Percentiles rank a stretch among this genome's conserved stretches.
phyloP scores from a whole-genome alignment of 2,888 invertebrate species.

The Rhagophthalmus giganteus region DNA sequence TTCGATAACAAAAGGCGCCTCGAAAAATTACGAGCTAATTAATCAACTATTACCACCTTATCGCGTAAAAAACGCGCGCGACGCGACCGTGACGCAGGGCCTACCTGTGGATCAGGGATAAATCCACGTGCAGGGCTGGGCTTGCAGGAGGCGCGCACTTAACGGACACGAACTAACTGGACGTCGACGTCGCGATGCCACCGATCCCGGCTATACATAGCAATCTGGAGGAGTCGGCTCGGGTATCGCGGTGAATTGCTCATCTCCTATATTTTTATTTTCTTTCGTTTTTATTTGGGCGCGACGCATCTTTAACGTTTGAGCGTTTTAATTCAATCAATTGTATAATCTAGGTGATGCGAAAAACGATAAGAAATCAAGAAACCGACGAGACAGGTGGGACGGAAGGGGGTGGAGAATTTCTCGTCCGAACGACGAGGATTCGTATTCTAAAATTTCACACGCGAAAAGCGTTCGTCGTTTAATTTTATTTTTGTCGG shows the following conservation, averaged over 20 bases:
- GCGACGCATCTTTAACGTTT: background rate
- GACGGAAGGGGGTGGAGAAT: no score
- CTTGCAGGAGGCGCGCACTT: conserved; percentile 45
- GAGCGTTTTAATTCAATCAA: no score
- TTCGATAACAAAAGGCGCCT: no score
- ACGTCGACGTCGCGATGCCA: conserved; percentile 37
- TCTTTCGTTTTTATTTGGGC: conserved; percentile 4
- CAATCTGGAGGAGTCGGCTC: conserved; percentile 34
- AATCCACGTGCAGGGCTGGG: conserved; percentile 46
- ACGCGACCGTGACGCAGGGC: conserved; percentile 36
- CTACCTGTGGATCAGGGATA: conserved; percentile 52
- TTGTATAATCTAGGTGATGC: no score
- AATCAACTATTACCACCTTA: no score
- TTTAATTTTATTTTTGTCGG: no score
- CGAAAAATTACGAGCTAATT: no score
- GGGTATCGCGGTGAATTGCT: conserved; percentile 25
- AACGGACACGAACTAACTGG: conserved; percentile 50
- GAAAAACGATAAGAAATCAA: no score
- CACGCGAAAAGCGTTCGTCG: no score
- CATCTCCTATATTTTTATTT: conserved; percentile 27
- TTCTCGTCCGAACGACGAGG: no score
- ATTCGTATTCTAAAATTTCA: no score
- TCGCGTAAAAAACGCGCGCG: conserved; percentile 8
- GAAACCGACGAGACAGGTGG: no score
- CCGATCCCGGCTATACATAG: conserved; percentile 36